These are phyloP conservation scores for Macrotis lagotis DNA, from an alignment of 2,113 vertebrate species.

Conservation along the genomic window DNA sequence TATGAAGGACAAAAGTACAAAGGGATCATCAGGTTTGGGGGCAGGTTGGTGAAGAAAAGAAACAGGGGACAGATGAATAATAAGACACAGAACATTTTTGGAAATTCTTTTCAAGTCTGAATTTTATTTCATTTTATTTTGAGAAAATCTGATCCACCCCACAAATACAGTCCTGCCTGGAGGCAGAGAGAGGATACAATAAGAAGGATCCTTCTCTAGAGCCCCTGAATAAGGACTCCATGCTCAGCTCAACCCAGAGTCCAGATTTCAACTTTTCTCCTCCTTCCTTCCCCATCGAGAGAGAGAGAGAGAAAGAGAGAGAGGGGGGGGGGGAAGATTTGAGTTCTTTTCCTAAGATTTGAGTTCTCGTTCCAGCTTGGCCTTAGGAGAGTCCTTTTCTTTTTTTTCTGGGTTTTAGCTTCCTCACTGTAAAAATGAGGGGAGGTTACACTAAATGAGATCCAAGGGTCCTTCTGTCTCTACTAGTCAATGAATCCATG, in stretches of 20 bases:
- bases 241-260: neutral
- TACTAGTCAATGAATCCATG: neutral
- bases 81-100: neutral
- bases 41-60: neutral
- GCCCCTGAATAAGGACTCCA: neutral
- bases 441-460: neutral
- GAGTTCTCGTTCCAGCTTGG: no score
- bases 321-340: neutral
- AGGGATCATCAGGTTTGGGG: neutral
- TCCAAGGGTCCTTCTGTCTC: neutral
- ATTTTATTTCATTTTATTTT: neutral
- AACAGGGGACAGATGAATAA: neutral
- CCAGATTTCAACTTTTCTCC: neutral
- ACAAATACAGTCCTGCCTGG: neutral
- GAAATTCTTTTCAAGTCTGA: neutral
- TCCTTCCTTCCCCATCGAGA: neutral
- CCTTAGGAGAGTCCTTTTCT: neutral
- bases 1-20: neutral
- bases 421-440: neutral
- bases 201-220: neutral
- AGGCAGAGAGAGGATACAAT: neutral
- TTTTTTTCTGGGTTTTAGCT: neutral
- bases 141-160: neutral
- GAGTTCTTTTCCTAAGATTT: neutral
- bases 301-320: neutral